Conservation (phyloP, 2,113 vertebrate genomes). For the Lepisosteus osseus region DNA sequence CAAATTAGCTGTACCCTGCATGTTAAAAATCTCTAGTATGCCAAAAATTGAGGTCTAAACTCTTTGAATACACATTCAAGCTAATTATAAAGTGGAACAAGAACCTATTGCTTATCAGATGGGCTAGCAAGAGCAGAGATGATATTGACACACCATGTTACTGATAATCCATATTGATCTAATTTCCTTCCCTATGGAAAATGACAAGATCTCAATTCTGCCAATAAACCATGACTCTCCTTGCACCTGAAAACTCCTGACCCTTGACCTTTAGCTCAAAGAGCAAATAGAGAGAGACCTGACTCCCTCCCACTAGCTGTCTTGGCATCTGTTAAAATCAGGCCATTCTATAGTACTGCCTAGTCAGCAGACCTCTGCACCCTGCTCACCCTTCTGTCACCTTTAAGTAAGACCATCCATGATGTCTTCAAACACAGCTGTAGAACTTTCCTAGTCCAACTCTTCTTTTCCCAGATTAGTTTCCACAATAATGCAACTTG, state of each 20-base stretch:
- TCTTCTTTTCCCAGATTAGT: background rate
- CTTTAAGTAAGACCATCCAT: slow-evolving; percentile 17
- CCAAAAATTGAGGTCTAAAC: no score
- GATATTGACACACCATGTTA: slow-evolving; percentile 44
- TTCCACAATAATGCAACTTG: background rate
- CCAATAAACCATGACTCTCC: slow-evolving; percentile 7
- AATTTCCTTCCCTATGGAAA: background rate
- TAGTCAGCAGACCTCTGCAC: slow-evolving; percentile 42
- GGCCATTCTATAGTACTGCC: slow-evolving; percentile 30
- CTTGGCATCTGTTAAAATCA: slow-evolving; percentile 25
- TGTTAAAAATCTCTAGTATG: no score
- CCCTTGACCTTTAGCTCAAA: background rate
- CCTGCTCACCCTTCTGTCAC: slow-evolving; percentile 37
- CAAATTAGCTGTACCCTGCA: background rate
- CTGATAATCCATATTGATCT: slow-evolving; percentile 48
- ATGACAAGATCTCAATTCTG: background rate
- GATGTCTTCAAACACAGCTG: background rate
- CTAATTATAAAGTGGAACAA: slow-evolving; percentile 27
- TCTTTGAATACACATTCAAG: slow-evolving; percentile 20
- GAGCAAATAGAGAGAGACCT: background rate
- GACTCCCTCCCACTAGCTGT: slow-evolving; percentile 12
- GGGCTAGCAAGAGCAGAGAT: slow-evolving; percentile 36
- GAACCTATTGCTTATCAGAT: slow-evolving; percentile 44
- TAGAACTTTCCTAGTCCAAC: background rate
- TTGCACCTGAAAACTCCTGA: slow-evolving; percentile 1